These are phyloP conservation scores for Corythaixoides concolor DNA, from an alignment of 2,113 vertebrate species.

Conservation along the genomic window DNA sequence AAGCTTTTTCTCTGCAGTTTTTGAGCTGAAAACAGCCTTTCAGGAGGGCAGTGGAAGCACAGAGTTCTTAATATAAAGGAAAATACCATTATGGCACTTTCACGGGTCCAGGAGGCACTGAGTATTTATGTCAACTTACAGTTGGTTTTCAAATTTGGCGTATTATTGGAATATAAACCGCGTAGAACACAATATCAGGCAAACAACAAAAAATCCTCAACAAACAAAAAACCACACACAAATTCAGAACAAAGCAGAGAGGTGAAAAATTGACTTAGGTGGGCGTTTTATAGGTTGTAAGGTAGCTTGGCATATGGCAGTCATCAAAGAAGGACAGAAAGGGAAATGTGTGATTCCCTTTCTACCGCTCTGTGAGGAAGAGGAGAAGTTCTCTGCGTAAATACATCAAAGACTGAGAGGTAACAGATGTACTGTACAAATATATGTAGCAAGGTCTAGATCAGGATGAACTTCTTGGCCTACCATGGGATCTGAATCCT, in stretches of 20 bases:
- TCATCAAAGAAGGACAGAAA: neutral
- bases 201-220: neutral
- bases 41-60: neutral
- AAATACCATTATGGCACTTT: neutral
- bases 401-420: neutral
- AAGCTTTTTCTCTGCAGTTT: neutral
- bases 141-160: neutral
- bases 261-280: neutral
- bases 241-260: neutral
- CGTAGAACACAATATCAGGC: neutral
- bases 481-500: neutral
- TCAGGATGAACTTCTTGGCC: neutral
- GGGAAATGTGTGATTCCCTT: neutral
- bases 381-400: neutral
- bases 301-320: neutral
- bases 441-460: rapidly evolving
- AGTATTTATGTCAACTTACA: neutral
- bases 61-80: neutral
- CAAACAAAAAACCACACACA: neutral
- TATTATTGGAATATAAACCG: neutral
- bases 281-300: neutral
- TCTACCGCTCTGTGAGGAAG: neutral
- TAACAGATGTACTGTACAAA: neutral
- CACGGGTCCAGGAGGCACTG: neutral
- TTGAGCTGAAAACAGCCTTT: neutral